Conservation (phyloP, 2,113 vertebrate genomes). For the Todiramphus chloris region DNA sequence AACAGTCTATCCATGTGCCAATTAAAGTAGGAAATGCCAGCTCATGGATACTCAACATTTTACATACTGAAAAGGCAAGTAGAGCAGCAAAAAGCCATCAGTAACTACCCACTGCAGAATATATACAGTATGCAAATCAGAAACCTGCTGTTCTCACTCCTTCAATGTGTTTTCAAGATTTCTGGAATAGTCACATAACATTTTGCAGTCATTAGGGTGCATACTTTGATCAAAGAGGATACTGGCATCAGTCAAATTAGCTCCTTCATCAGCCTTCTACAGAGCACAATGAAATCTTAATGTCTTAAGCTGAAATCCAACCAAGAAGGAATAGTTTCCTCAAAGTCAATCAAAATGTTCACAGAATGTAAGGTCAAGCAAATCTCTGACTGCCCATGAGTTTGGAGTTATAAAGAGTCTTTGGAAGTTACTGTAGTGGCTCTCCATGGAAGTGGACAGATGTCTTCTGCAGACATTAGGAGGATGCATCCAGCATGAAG, state of each 20-base stretch:
- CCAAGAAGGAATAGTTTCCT: background rate
- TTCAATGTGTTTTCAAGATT: background rate
- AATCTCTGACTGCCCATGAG: background rate
- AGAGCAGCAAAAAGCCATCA: constrained; percentile 30
- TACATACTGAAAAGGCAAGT: constrained; percentile 6
- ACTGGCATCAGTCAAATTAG: background rate
- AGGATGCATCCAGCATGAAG: background rate
- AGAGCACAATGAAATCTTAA: background rate
- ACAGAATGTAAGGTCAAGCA: background rate
- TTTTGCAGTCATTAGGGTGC: constrained; percentile 1
- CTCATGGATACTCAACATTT: background rate
- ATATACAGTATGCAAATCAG: background rate
- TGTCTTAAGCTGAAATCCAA: background rate
- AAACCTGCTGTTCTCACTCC: constrained; percentile 11
- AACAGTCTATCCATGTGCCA: background rate
- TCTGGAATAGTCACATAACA: background rate
- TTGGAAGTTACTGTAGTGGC: background rate
- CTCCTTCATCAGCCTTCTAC: background rate
- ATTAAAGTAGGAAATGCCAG: constrained; percentile 32
- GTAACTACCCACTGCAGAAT: background rate
- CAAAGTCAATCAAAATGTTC: background rate
- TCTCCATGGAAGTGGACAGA: background rate
- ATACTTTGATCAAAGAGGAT: background rate
- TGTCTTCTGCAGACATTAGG: background rate
- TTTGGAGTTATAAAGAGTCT: background rate